Base-by-base conservation (phyloP, 2,888 invertebrate species). In the Balanococcus diminutus region DNA sequence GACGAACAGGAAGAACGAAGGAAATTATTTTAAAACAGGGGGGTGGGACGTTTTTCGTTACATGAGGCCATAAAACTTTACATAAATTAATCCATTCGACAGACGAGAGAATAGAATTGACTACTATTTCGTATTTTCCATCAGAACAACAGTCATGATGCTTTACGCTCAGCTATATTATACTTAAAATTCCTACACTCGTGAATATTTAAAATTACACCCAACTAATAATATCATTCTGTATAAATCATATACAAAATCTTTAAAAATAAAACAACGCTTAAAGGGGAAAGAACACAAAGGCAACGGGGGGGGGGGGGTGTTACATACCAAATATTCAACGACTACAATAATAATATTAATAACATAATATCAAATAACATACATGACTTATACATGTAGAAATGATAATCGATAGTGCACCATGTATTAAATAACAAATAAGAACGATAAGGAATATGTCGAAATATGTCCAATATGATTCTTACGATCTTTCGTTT, bases 401-500 rank as follows among this genome's bases (percentile, higher is more conserved):
- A 75, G 36, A 32, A 75, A 42, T 42, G 8, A 36, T 36, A 36
- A 36, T 42, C 16, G 0, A 72, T 72, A 32, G 31, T 75, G 75
- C 75, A 75, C 75, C 75, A 75, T 51, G 19, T 14, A 51, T 19
- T 51, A 51, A 42, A 42, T 1, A 51, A 75, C 32, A 75, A 32
- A n/a, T n/a, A 75, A 5, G 19, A n/a, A n/a, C n/a, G n/a, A n/a
- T n/a, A n/a, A 51, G 51, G 19, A 19, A n/a, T n/a, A n/a, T n/a
- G n/a, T n/a, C n/a, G n/a, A 19, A 19, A 51, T 51, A 22, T n/a
- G n/a, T n/a, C n/a, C n/a, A n/a, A n/a, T n/a, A n/a, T n/a, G n/a
- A n/a, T n/a, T n/a, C 28, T 84, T 75, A 84, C 75, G 39, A 42
- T 84, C 75, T 84, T 28, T 84, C 84, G 11, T 28, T 72, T 75